Conservation (phyloP, 2,888 invertebrate species). For the Leptinotarsa peninsularis region DNA sequence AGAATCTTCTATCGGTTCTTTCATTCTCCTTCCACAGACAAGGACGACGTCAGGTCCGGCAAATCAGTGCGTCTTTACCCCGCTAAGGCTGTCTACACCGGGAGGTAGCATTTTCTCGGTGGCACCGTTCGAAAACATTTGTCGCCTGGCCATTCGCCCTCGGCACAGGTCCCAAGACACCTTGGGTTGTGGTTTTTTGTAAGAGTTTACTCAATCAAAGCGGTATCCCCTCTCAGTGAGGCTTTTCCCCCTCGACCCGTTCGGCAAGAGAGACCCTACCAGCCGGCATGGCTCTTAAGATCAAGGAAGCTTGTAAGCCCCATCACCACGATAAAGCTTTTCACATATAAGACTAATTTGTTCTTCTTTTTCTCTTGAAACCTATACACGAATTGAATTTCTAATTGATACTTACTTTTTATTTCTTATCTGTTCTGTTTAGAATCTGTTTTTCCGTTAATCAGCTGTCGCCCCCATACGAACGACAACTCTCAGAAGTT, state of each 20-base stretch:
- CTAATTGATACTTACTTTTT: too few relatives aligned
- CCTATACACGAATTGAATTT: too few relatives aligned
- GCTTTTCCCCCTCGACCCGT: background rate
- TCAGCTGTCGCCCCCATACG: too few relatives aligned
- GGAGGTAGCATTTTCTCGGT: background rate
- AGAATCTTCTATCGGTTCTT: background rate
- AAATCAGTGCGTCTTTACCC: background rate
- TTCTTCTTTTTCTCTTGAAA: too few relatives aligned
- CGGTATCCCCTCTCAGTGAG: background rate
- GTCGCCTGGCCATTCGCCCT: background rate
- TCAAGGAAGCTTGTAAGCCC: background rate
- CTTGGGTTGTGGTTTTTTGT: background rate
- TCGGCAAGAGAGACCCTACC: background rate
- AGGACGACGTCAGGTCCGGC: constrained; percentile 5
- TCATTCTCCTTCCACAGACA: background rate
- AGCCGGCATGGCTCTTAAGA: background rate
- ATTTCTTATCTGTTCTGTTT: too few relatives aligned
- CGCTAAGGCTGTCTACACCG: background rate
- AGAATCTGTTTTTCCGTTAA: too few relatives aligned
- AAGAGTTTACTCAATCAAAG: background rate
- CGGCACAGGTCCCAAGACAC: background rate
- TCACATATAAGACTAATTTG: too few relatives aligned
- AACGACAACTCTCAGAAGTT: too few relatives aligned
- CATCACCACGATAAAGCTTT: background rate
- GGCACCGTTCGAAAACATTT: background rate